Evolutionary conservation across 2,113 vertebrate genomes (phyloP).

Genomic region (Poeciliopsis turrubarensis): DNA sequence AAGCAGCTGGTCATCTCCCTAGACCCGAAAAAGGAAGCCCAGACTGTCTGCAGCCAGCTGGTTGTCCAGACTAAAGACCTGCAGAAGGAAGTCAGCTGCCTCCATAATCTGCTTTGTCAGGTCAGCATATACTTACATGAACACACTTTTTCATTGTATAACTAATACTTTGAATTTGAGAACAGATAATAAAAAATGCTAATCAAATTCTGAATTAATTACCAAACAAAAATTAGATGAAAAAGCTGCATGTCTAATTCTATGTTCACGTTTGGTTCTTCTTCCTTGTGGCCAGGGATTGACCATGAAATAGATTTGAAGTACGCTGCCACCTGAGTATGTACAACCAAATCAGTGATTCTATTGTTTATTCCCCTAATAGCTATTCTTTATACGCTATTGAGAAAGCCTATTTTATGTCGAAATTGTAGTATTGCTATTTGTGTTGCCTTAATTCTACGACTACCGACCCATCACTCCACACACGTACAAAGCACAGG

Average conservation of each 20-base stretch:
- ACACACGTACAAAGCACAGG: too few relatives aligned
- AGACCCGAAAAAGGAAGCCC: slow-evolving; percentile 80
- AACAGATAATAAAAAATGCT: background rate
- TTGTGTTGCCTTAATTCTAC: too few relatives aligned
- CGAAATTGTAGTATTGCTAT: too few relatives aligned
- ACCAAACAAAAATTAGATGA: background rate
- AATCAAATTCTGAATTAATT: background rate
- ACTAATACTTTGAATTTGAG: too few relatives aligned
- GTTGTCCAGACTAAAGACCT: slow-evolving; percentile 80
- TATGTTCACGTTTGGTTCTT: background rate
- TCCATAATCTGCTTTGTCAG: slow-evolving; percentile 85
- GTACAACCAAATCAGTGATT: too few relatives aligned
- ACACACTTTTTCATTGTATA: too few relatives aligned
- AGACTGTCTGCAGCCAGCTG: slow-evolving; percentile 83
- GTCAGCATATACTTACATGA: slow-evolving; percentile 64
- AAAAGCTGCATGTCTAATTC: background rate
- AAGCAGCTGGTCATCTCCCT: slow-evolving; percentile 86
- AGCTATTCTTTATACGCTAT: too few relatives aligned
- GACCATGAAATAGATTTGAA: too few relatives aligned
- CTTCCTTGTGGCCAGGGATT: background rate
- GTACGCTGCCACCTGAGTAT: too few relatives aligned
- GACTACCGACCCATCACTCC: too few relatives aligned
- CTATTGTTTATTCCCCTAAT: too few relatives aligned
- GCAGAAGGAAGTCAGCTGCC: slow-evolving; percentile 84
- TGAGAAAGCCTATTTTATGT: too few relatives aligned